phyloP scores from a whole-genome alignment of 2,888 invertebrate species.

The Exocentrus adspersus region DNA sequence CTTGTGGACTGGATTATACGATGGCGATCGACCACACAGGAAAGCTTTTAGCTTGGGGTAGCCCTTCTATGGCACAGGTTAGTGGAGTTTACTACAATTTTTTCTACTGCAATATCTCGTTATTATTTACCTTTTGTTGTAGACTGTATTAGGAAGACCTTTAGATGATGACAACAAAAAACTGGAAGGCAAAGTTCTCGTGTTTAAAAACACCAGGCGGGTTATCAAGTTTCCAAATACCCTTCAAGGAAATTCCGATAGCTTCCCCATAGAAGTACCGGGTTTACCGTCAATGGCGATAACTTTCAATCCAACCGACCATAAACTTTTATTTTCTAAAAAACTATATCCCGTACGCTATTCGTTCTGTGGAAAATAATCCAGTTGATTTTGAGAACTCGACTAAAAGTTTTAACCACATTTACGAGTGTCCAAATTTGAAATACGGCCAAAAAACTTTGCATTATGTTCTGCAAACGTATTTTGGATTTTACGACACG shows the following conservation, averaged over 20 bases:
- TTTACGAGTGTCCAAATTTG: conserved; percentile 46
- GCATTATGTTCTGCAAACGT: conserved; percentile 60
- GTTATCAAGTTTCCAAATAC: conserved; percentile 73
- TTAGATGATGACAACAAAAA: conserved; percentile 68
- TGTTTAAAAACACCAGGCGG: conserved; percentile 78
- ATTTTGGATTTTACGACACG: conserved; percentile 60
- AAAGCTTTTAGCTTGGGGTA: conserved; percentile 80
- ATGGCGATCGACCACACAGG: conserved; percentile 75
- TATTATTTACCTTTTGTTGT: conserved; percentile 50
- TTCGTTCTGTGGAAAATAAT: conserved; percentile 49
- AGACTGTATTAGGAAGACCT: conserved; percentile 67
- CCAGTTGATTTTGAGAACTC: conserved; percentile 20
- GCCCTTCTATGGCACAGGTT: conserved; percentile 74
- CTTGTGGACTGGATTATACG: conserved; percentile 83
- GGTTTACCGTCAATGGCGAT: conserved; percentile 62
- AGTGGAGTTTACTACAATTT: conserved; percentile 18
- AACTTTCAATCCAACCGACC: conserved; percentile 58
- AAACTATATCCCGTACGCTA: conserved; percentile 48
- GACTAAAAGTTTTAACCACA: conserved; percentile 48
- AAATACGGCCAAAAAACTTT: conserved; percentile 58
- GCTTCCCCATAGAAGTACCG: conserved; percentile 61
- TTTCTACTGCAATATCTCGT: no score
- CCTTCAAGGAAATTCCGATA: conserved; percentile 54
- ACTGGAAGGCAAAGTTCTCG: conserved; percentile 68
- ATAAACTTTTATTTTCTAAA: conserved; percentile 52